Base-by-base conservation (phyloP, 1,140 invertebrate species). In the Helicoverpa zea region DNA sequence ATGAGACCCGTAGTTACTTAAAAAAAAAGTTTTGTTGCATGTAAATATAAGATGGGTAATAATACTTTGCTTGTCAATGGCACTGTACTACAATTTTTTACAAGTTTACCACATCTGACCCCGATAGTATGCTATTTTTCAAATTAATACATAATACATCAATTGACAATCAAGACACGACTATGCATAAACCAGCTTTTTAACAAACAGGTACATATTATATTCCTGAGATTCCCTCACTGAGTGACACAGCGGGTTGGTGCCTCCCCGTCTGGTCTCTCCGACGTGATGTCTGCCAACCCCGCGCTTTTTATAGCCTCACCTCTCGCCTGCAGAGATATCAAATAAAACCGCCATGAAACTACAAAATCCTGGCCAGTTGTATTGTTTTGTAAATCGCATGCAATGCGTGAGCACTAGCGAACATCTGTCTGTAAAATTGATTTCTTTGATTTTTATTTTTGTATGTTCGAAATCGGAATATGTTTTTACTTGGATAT, bases 201-300 rank as follows among this genome's bases (percentile, higher is more conserved):
- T 43, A 43, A 43, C 3, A 43, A n/a, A 43, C 35, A 68, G 13
- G 64, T 68, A 13, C 35, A 16, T 14, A 13, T 43, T 14, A 13
- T 43, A 68, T 16, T 68, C 7, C 14, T 47, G 43, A 30, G 49
- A 68, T 68, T 43, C 35, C 35, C 35, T 43, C 35, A 43, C 13
- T 14, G 51, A 73, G 58, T 68, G 52, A 78, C 13, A 35, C 47
- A 63, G 72, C 29, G 35, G 35, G 35, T 43, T 23, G 83, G 79
- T 80, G 84, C 83, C 83, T 56, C 54, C 14, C 18, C 56, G 84
- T 83, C 84, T 83, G 81, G 35, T 18, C 54, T 29, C 52, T 5
- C 16, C 81, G 81, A 79, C 81, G 81, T 59, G 56, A 43, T 74
- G 81, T 80, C 75, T 80, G 76, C 59, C 61, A 29, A 54, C 75